A percentile compares a stretch with the other conserved stretches of the same genome.
These are phyloP conservation scores for Synaphobranchus kaupii DNA, from an alignment of 2,797 vertebrate species.

Conservation along the genomic window DNA sequence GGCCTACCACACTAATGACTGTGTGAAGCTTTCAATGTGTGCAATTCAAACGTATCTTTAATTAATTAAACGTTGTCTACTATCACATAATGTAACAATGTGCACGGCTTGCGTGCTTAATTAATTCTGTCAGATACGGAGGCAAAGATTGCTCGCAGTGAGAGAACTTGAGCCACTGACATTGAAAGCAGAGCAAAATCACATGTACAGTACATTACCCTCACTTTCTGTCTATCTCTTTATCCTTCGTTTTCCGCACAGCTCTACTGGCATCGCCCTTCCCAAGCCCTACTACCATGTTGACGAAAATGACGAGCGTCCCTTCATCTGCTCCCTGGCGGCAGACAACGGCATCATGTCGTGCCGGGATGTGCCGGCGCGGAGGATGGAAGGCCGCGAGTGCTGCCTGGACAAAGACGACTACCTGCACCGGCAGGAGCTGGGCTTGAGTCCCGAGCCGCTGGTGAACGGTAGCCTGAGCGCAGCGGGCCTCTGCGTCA, in stretches of 20 bases:
- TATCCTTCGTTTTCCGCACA: conserved; percentile 49
- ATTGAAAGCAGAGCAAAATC: background rate
- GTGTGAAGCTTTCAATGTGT: background rate
- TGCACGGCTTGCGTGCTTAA: background rate
- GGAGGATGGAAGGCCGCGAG: conserved; percentile 83
- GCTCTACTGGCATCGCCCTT: conserved; percentile 82
- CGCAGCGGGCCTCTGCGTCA: conserved; percentile 84
- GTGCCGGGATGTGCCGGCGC: conserved; percentile 85
- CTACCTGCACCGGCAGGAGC: conserved; percentile 79
- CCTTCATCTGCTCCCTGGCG: conserved; percentile 95
- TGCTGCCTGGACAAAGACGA: conserved; percentile 94
- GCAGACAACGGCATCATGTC: conserved; percentile 97
- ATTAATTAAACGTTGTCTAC: background rate
- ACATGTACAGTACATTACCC: background rate
- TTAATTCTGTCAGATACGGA: background rate
- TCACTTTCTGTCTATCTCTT: background rate
- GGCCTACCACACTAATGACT: background rate
- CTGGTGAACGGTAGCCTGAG: conserved; percentile 78
- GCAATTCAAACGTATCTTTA: background rate
- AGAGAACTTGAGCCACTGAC: background rate
- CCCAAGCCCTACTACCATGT: conserved; percentile 89
- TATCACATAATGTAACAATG: background rate
- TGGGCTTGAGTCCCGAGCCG: conserved; percentile 74
- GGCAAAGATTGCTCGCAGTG: background rate
- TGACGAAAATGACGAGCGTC: conserved; percentile 90